A percentile compares a stretch with the other conserved stretches of the same genome.
These are phyloP conservation scores for Hypercompe scribonia DNA, from an alignment of 2,888 invertebrate genomes.

Conservation along the genomic window DNA sequence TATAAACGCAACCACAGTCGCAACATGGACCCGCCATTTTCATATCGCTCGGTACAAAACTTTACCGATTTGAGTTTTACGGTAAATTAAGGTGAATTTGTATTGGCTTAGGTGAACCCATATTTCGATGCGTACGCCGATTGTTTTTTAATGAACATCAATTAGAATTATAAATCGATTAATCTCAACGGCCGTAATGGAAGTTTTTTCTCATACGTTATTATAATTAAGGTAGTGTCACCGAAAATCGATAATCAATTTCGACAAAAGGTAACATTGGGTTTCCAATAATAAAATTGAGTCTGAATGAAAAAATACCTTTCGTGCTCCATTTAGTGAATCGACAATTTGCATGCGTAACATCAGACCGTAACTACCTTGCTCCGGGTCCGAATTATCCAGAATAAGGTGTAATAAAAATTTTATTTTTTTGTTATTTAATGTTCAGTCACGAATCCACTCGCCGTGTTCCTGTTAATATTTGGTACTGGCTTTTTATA, in stretches of 20 bases:
- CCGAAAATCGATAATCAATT: slow-evolving; percentile 34
- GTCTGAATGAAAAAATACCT: slow-evolving; percentile 59
- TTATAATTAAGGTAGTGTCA: slow-evolving; percentile 21
- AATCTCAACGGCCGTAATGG: background rate
- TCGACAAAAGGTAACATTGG: slow-evolving; percentile 54
- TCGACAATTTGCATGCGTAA: slow-evolving; percentile 76
- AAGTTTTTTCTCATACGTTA: background rate
- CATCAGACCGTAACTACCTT: slow-evolving; percentile 69
- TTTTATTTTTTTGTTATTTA: slow-evolving; percentile 60
- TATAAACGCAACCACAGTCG: slow-evolving; percentile 44
- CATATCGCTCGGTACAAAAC: slow-evolving; percentile 29
- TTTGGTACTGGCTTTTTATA: slow-evolving; percentile 10
- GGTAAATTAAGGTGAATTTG: slow-evolving; percentile 23
- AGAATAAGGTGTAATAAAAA: slow-evolving; percentile 67
- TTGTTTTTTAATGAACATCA: slow-evolving; percentile 1
- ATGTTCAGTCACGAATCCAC: slow-evolving; percentile 45
- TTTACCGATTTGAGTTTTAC: slow-evolving; percentile 32
- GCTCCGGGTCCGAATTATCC: slow-evolving; percentile 67
- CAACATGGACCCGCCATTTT: slow-evolving; percentile 39
- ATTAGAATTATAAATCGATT: slow-evolving; percentile 2
- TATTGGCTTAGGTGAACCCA: background rate
- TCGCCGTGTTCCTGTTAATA: slow-evolving; percentile 6
- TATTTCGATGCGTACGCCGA: background rate
- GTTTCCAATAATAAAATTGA: slow-evolving; percentile 67
- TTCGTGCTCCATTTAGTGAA: slow-evolving; percentile 57